phyloP scores from a whole-genome alignment of 53 echinoderm and acorn worm genomes.

The Mesocentrotus franciscanus region DNA sequence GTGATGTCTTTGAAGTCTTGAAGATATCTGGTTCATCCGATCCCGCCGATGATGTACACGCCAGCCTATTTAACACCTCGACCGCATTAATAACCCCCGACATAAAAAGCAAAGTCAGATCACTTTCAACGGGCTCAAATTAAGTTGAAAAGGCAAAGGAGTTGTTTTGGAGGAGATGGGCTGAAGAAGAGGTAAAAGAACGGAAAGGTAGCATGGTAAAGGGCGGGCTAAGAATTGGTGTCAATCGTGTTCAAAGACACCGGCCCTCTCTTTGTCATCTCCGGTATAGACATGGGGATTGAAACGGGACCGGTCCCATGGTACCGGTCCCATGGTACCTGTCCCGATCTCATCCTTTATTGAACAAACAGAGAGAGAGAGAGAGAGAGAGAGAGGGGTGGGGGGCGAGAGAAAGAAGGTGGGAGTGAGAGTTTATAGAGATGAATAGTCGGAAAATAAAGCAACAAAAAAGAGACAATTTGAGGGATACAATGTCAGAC shows the following conservation, averaged over 20 bases:
- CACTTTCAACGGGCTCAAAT: conserved; percentile 58
- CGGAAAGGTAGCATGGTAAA: not conserved
- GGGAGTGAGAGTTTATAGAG: not conserved
- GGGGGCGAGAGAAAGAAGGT: not conserved
- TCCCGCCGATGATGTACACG: conserved; percentile 53
- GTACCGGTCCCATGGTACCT: conserved; percentile 4
- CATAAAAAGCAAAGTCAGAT: conserved; percentile 34
- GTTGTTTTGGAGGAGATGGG: conserved; percentile 33
- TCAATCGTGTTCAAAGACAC: conserved; percentile 57
- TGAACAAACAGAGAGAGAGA: not conserved
- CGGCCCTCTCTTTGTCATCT: conserved; percentile 59
- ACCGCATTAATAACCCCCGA: conserved; percentile 56
- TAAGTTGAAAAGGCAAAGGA: not conserved
- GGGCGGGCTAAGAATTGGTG: conserved; percentile 53
- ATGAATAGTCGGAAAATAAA: not conserved
- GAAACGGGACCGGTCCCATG: conserved; percentile 59
- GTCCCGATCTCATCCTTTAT: conserved; percentile 15
- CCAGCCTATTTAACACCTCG: conserved; percentile 62
- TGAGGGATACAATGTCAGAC: not conserved
- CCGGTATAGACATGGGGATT: conserved; percentile 65
- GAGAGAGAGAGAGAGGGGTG: not conserved
- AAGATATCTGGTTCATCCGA: conserved; percentile 41
- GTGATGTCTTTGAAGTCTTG: conserved; percentile 24
- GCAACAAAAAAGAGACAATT: not conserved
- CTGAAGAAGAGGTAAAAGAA: not conserved